These are phyloP conservation scores for Gallinago paraguaiae DNA, from an alignment of 2,113 vertebrate genomes.

Conservation along the genomic window DNA sequence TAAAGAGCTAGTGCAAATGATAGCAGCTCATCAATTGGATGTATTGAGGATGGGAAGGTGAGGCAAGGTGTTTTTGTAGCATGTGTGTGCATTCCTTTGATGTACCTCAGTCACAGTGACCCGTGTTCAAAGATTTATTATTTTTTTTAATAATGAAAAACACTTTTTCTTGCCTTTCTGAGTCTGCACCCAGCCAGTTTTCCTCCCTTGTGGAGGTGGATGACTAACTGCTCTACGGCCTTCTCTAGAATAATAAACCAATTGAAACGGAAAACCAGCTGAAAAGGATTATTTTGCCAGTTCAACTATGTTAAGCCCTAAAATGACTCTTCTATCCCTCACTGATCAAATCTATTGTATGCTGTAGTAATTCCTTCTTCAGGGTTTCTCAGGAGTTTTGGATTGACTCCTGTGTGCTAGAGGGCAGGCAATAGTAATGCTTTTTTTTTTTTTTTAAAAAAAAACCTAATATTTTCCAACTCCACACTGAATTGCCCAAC, in stretches of 20 bases:
- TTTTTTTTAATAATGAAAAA: background rate
- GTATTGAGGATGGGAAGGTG: background rate
- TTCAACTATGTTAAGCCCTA: background rate
- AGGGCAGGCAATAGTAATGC: background rate
- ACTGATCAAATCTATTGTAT: background rate
- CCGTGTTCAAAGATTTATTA: background rate
- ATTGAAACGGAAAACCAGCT: background rate
- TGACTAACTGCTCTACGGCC: constrained; percentile 32
- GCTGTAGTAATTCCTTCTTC: background rate
- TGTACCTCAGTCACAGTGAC: background rate
- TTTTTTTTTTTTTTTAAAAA: background rate
- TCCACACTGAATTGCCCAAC: background rate
- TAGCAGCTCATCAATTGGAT: background rate
- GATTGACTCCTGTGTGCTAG: background rate
- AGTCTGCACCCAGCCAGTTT: background rate
- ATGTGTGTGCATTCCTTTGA: background rate
- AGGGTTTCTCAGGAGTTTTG: background rate
- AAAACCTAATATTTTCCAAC: background rate
- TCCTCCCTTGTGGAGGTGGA: constrained; percentile 23
- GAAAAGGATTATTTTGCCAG: background rate
- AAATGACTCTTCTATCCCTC: background rate
- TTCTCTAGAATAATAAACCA: constrained; percentile 1
- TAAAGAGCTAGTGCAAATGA: background rate
- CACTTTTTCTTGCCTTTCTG: background rate
- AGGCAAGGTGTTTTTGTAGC: background rate